These are phyloP conservation scores for Limnephilus marmoratus DNA, from an alignment of 2,888 invertebrate species.

Conservation along the genomic window DNA sequence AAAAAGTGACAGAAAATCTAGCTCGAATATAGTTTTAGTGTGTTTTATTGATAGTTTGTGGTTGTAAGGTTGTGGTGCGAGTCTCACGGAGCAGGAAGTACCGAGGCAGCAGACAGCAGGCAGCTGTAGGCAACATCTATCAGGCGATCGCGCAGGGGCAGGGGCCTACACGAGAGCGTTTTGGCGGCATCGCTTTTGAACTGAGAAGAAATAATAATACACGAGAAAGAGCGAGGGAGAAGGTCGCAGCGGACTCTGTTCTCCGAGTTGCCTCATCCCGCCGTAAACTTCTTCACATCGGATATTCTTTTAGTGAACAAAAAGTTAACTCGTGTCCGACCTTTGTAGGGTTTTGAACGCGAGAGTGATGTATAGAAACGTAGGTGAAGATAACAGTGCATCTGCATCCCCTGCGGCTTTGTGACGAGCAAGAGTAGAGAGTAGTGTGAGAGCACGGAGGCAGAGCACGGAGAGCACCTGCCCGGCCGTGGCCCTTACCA, in stretches of 20 bases:
- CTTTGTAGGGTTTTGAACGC: conserved; percentile 27
- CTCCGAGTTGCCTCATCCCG: conserved; percentile 50
- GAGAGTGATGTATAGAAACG: not conserved
- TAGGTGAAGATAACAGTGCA: not conserved
- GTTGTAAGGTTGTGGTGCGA: not conserved
- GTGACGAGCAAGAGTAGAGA: conserved; percentile 16
- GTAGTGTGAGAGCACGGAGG: not conserved
- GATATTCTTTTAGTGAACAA: conserved; percentile 31
- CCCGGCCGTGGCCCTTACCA: conserved; percentile 17
- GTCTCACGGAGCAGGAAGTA: conserved; percentile 50
- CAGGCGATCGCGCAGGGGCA: conserved; percentile 33
- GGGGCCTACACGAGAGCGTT: conserved; percentile 51
- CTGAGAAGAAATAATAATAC: conserved; percentile 48
- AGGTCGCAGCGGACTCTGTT: conserved; percentile 28
- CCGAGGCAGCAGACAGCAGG: conserved; percentile 44
- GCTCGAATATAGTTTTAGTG: conserved; percentile 11
- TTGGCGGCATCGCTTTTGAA: conserved; percentile 61
- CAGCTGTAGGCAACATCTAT: conserved; percentile 45
- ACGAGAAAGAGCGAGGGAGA: conserved; percentile 54
- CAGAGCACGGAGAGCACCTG: not conserved
- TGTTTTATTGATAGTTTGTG: conserved; percentile 10
- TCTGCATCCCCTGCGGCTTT: not conserved
- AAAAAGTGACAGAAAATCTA: conserved; percentile 30
- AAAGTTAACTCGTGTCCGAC: not conserved
- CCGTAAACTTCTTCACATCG: conserved; percentile 45